Percentiles rank a stretch among this genome's conserved stretches.
Conservation (phyloP, 2,113 vertebrate species). For the Barnardius zonarius region DNA sequence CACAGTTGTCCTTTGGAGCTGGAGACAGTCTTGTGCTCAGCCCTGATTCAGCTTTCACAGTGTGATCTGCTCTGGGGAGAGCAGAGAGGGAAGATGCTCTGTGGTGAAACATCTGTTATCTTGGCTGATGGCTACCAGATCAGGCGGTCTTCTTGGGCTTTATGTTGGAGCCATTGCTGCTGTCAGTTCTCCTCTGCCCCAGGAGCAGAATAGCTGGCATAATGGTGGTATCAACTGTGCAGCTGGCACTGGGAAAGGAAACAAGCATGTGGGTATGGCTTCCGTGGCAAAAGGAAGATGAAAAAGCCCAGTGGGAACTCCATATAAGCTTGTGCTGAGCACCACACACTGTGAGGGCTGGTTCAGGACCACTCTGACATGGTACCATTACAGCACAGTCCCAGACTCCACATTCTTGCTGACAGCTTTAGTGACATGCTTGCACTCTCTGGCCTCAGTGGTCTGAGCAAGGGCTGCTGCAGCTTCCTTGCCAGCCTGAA, state of each 20-base stretch:
- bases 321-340: neutral
- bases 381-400: neutral
- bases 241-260: neutral
- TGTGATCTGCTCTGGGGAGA: neutral
- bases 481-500: neutral
- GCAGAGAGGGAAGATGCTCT: neutral
- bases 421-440: neutral
- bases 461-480: neutral
- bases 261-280: rapidly evolving
- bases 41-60: neutral
- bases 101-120: neutral
- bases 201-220: neutral
- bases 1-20: neutral
- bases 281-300: neutral
- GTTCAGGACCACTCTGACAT: neutral
- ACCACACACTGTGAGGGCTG: neutral
- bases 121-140: neutral
- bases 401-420: neutral
- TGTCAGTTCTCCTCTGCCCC: neutral
- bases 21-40: rapidly evolving
- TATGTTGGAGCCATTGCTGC: neutral
- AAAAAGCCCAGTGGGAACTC: neutral
- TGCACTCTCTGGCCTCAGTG: neutral
- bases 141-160: neutral
- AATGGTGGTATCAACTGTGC: neutral